phyloP scores from a whole-genome alignment of 2,888 invertebrate genomes.

The Colletes collaris region DNA sequence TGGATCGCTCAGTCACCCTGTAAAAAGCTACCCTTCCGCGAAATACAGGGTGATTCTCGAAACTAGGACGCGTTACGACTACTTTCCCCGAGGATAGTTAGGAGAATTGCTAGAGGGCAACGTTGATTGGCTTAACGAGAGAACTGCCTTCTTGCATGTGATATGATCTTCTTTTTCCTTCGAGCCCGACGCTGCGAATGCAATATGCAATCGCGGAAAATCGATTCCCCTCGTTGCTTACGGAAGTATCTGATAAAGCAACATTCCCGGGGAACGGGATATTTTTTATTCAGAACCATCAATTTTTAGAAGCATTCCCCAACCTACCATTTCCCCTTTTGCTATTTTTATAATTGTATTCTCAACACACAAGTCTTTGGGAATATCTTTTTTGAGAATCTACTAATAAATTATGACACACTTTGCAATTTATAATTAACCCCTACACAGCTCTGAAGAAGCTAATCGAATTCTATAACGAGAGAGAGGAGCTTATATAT shows the following conservation, averaged over 20 bases:
- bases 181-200: neutral
- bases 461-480: too few relatives aligned
- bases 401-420: too few relatives aligned
- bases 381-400: too few relatives aligned
- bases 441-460: too few relatives aligned
- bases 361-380: too few relatives aligned
- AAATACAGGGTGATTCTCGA: conserved; percentile 11
- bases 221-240: conserved; percentile 4
- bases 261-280: too few relatives aligned
- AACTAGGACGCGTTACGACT: conserved; percentile 21
- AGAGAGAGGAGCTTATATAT: too few relatives aligned
- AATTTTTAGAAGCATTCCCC: too few relatives aligned
- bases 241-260: neutral
- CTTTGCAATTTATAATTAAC: too few relatives aligned
- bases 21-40: conserved; percentile 19
- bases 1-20: conserved; percentile 21
- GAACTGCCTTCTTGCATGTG: neutral
- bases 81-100: neutral
- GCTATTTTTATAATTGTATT: too few relatives aligned
- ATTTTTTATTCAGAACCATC: neutral
- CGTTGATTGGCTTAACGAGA: conserved; percentile 26
- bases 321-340: too few relatives aligned
- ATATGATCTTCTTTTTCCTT: neutral
- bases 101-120: conserved; percentile 1
- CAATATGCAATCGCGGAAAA: neutral